These are phyloP conservation scores for Hippocampus mohnikei DNA, from an alignment of 2,113 vertebrate species.

Conservation along the genomic window DNA sequence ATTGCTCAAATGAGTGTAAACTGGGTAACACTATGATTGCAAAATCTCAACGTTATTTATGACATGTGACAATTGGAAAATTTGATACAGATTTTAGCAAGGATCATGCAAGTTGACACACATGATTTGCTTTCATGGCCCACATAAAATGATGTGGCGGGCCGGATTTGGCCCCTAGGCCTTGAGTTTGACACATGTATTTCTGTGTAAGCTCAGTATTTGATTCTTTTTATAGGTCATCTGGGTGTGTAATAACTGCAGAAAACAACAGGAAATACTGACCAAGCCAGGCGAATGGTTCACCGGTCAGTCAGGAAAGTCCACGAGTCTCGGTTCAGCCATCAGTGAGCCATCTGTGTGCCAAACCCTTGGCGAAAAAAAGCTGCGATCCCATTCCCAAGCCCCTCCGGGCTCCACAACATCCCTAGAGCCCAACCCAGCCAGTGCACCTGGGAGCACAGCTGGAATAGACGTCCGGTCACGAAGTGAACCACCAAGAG, in stretches of 20 bases:
- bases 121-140: no score
- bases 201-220: not conserved
- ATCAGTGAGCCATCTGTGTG: constrained; percentile 87
- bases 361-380: constrained; percentile 81
- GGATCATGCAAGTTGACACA: no score
- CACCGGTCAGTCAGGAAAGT: constrained; percentile 78
- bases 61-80: no score
- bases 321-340: constrained; percentile 79
- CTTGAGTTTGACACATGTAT: not conserved
- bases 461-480: constrained; percentile 78
- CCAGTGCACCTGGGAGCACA: constrained; percentile 68
- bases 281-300: constrained; percentile 95
- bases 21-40: no score
- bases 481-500: constrained; percentile 90
- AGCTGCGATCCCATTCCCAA: constrained; percentile 83
- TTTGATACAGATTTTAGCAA: no score
- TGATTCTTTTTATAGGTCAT: constrained; percentile 79
- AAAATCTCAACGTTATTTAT: no score
- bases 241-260: constrained; percentile 99
- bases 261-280: constrained; percentile 97
- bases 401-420: constrained; percentile 81
- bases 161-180: no score
- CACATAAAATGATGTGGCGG: no score
- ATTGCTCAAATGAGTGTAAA: no score
- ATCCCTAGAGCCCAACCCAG: constrained; percentile 69